These are phyloP conservation scores for Manacus vitellinus DNA, from an alignment of 2,113 vertebrate species.

Conservation along the genomic window DNA sequence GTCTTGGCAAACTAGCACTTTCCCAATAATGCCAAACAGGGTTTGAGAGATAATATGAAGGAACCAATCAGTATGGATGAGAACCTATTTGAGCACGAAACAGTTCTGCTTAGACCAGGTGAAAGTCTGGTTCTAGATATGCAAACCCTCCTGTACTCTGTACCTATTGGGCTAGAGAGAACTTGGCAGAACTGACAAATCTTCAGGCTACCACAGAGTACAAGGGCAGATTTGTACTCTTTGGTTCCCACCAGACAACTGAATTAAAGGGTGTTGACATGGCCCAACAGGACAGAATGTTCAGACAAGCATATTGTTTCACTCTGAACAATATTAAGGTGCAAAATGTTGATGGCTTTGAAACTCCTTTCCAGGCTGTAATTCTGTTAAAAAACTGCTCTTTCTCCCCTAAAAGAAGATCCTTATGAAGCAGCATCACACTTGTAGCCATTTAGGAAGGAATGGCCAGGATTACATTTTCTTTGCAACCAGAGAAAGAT, in stretches of 20 bases:
- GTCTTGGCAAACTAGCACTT: not conserved
- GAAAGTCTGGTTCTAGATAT: not conserved
- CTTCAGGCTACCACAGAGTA: not conserved
- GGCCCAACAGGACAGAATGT: not conserved
- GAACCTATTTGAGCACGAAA: not conserved
- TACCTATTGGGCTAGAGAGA: fast-evolving
- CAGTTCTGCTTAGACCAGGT: not conserved
- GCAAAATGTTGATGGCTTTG: not conserved
- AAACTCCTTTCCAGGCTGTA: not conserved
- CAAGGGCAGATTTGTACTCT: not conserved
- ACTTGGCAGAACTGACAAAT: not conserved
- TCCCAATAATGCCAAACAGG: not conserved
- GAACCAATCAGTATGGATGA: not conserved
- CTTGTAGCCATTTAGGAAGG: not conserved
- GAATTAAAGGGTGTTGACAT: not conserved
- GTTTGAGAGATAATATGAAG: not conserved
- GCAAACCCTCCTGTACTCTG: not conserved
- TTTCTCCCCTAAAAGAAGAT: not conserved
- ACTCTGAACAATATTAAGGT: not conserved
- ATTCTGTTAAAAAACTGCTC: not conserved
- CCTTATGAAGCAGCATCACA: not conserved
- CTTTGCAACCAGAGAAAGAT: not conserved
- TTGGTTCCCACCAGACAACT: not conserved
- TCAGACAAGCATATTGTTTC: not conserved
- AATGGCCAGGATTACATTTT: not conserved